Conservation (phyloP, 2,113 vertebrate genomes). For the Erythrolamprus reginae region DNA sequence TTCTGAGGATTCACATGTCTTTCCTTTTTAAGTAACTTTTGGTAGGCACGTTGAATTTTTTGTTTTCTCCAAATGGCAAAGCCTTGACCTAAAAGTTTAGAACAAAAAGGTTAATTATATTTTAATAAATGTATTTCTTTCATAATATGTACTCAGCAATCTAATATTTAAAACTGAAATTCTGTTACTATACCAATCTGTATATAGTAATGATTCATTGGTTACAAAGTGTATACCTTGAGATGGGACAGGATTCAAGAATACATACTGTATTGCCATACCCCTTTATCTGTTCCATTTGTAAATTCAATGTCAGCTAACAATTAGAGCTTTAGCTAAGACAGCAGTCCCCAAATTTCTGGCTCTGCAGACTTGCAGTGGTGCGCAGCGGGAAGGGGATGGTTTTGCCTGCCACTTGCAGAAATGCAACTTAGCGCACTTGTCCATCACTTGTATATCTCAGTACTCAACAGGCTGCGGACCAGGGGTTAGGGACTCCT, state of each 20-base stretch:
- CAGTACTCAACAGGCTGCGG: neutral
- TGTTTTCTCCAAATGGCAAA: constrained; percentile 88
- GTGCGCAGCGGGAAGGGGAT: neutral
- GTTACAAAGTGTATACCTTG: neutral
- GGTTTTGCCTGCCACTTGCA: neutral
- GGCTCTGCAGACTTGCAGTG: neutral
- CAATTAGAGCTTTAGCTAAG: neutral
- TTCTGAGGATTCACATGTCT: constrained; percentile 44
- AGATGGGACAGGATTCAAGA: neutral
- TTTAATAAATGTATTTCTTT: neutral
- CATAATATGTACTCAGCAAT: neutral
- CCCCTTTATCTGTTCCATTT: neutral
- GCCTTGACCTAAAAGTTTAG: constrained; percentile 74
- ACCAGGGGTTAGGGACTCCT: neutral
- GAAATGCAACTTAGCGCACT: neutral
- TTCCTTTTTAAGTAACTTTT: constrained; percentile 76
- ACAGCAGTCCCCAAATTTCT: neutral
- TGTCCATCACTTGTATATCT: neutral
- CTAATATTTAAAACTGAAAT: neutral
- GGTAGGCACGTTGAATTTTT: constrained; percentile 82
- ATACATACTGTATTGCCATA: neutral
- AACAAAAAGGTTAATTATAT: neutral
- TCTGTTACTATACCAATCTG: neutral
- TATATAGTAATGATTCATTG: neutral
- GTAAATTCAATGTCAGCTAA: neutral